Percentiles rank a stretch among this genome's conserved stretches.
phyloP scores from a whole-genome alignment of 2,113 vertebrate genomes.

The Colaptes auratus region DNA sequence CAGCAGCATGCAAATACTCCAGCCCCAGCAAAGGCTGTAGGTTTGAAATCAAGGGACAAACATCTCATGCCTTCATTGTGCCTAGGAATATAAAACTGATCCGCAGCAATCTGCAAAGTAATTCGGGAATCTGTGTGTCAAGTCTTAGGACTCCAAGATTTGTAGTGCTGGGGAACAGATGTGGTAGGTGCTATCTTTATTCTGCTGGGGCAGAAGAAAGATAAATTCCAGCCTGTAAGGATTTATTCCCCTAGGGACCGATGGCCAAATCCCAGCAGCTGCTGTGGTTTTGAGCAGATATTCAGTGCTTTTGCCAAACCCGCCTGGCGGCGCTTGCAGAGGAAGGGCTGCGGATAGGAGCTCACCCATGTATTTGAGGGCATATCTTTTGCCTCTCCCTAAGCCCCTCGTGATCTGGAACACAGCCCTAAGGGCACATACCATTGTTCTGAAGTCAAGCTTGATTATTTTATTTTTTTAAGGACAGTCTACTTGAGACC shows the following conservation, averaged over 20 bases:
- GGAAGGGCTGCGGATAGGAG: background rate
- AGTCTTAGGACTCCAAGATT: background rate
- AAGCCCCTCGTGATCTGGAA: background rate
- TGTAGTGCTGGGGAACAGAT: background rate
- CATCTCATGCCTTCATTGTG: background rate
- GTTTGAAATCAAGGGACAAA: background rate
- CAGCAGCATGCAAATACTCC: background rate
- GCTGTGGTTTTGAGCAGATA: background rate
- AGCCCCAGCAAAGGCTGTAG: background rate
- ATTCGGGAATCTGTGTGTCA: background rate
- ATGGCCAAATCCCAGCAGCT: background rate
- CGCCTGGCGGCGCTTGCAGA: background rate
- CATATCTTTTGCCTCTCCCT: conserved; percentile 34
- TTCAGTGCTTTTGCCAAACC: background rate
- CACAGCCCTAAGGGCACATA: background rate
- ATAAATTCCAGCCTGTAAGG: background rate
- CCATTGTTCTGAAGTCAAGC: conserved; percentile 58
- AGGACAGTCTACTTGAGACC: conserved; percentile 5
- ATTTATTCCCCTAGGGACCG: background rate
- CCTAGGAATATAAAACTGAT: background rate
- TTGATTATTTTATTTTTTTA: background rate
- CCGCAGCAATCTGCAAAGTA: accelerated
- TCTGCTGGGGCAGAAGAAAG: background rate
- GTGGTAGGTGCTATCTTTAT: too few relatives aligned
- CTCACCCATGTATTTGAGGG: background rate